Evolutionary conservation across 2,888 invertebrate genomes (phyloP), one percentile per base, ranked within the genome.

Genomic region (Hartigia nigra): DNA sequence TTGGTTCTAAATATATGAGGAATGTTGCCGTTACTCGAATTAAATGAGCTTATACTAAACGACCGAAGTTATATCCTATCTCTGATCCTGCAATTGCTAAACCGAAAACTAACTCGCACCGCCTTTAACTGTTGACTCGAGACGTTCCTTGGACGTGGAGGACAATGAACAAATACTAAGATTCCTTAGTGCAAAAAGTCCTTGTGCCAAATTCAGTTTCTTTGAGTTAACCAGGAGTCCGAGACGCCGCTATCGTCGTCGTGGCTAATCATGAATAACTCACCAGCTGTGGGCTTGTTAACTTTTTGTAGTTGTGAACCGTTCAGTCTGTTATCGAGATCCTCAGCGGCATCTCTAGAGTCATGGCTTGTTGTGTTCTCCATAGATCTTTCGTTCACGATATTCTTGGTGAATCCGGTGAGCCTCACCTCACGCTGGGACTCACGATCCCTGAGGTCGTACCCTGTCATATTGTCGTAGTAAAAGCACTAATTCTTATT

Each of bases 401-500:
- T 23, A 34, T 34, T 72, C 55, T 80, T 85, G 78, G 81, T 87
- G 84, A 88, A 91, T 35, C 91, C 89, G 23, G 90, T 88, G 39
- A 91, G 86, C 76, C 86, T 87, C 74, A 91, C 88, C 76, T 90
- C 88, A 37, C 85, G 86, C 70, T 83, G 84, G 55, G 86, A 86
- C 78, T 89, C 88, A 70, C 84, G 79, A 78, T 88, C 87, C 80
- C 90, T 90, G 23, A 91, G 84, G 78, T 88, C 88, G 85, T 91
- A 91, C 77, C 83, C 89, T 39, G 90, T 85, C 90, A 90, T 90
- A 69, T 34, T 75, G 12, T 9, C 55, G 55, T 55, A 23, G 55
- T 23, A 55, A 55, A 55, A 23, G 23, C 9, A 55, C 55, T 55
- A 55, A 55, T 5, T 55, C 55, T 55, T 55, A 55, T 55, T 55